Conservation (phyloP, 2,113 vertebrate genomes). For the Pica pica region DNA sequence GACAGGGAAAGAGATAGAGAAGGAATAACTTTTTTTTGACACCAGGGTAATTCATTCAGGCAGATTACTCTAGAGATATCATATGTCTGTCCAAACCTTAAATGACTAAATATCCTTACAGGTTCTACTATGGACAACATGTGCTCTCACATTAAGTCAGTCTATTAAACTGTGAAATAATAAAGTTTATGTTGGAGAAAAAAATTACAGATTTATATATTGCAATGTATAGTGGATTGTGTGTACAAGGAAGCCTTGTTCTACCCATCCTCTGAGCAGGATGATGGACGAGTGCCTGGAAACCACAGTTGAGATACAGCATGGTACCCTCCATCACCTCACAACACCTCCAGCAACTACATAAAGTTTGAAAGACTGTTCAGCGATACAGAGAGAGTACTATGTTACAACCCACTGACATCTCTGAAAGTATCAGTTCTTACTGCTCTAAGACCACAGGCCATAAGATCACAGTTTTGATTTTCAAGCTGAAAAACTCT, state of each 20-base stretch:
- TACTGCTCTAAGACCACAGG: not conserved
- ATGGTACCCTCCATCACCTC: accelerated
- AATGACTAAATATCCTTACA: not conserved
- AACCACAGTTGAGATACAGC: not conserved
- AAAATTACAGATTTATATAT: not conserved
- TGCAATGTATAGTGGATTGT: not conserved
- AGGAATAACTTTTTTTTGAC: not conserved
- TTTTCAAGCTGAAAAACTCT: not conserved
- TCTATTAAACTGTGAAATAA: not conserved
- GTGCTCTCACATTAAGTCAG: not conserved
- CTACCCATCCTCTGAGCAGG: not conserved
- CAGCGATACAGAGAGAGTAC: not conserved
- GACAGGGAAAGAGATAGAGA: accelerated
- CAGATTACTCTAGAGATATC: not conserved
- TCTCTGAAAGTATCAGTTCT: not conserved
- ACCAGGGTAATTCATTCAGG: not conserved
- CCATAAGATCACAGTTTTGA: not conserved
- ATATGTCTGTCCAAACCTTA: not conserved
- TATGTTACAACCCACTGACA: not conserved
- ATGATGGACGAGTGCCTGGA: not conserved
- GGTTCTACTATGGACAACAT: not conserved
- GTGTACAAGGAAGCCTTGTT: not conserved
- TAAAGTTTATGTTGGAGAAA: not conserved
- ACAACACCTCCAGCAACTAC: not conserved
- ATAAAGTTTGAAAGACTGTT: not conserved